Conservation (phyloP, 1,140 invertebrate genomes). For the Polypedilum vanderplanki region DNA sequence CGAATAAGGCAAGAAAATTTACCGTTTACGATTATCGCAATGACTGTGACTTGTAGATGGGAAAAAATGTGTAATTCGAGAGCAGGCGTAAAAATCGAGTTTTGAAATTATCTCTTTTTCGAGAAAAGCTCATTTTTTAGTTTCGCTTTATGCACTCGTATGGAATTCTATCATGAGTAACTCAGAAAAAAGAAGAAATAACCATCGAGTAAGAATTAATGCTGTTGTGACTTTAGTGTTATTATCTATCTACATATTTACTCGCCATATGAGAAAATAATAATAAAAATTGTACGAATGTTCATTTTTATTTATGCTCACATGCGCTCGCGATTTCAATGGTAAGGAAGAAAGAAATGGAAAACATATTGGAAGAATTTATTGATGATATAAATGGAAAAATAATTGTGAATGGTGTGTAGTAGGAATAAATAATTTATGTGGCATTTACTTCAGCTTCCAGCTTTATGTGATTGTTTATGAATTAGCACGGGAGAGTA, state of each 20-base stretch:
- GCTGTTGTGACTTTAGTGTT: not conserved
- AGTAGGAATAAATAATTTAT: conserved; percentile 11
- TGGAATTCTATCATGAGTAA: not conserved
- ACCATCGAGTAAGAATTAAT: no score
- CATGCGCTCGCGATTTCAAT: conserved; percentile 2
- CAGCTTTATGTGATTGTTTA: not conserved
- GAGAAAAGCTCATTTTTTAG: not conserved
- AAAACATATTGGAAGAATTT: conserved; percentile 19
- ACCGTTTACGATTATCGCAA: conserved; percentile 10
- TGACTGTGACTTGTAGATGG: no score
- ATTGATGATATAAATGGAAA: not conserved
- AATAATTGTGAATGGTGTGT: not conserved
- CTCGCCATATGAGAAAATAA: not conserved
- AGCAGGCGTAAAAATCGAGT: not conserved
- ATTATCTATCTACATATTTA: conserved; percentile 5
- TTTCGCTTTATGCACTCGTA: not conserved
- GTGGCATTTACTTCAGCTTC: conserved; percentile 1
- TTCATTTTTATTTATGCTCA: not conserved
- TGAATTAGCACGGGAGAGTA: no score
- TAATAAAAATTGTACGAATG: not conserved
- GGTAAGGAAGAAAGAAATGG: not conserved
- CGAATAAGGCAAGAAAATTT: not conserved
- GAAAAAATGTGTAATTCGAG: not conserved
- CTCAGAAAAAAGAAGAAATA: no score
- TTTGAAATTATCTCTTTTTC: not conserved